Evolutionary conservation across 2,797 vertebrate species (phyloP), one percentile per base, ranked within the genome.

Genomic region (Alca torda): DNA sequence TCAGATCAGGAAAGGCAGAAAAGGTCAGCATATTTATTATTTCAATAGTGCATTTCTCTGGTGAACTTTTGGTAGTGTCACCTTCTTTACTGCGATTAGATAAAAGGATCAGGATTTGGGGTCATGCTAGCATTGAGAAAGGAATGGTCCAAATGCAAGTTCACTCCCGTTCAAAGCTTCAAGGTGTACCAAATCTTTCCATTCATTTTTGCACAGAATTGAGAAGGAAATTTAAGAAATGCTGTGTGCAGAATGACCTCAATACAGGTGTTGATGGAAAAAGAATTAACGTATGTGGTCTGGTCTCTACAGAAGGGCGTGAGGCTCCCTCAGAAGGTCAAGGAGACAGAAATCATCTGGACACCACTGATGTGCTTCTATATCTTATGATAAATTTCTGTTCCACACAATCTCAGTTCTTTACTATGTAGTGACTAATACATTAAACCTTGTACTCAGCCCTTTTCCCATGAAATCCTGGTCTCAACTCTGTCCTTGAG

Each of bases 11-110:
- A 20, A 57, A 90, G 74, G 48, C 4, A 88, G 85, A 88, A 96
- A 95, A 96, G 74, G 73, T 86, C 82, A 94, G 11, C 45, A 39
- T 72, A 69, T 78, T 88, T 86, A 45, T 88, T 57, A 59, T 73
- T 94, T 74, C 69, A 79, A 4, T 9, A 63, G 31, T 74, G 35
- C 7, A 14, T 90, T 93, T 87, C 48, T 73, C 23, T 57, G 20
- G 54, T 86, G 85, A 91, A 35, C 61, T 45, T 89, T 59, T 4
- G 13, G 51, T 28, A 73, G 85, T 23, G 39, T 39, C 70, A 43
- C 10, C 39, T 51, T 69, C 61, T 69, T 63, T 39, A 25, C 39
- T 23, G 43, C 3, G 8, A 26, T 61, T 35, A 84, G 13, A 57
- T 35, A 64, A 80, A 60, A 6, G 7, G n/a, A 51, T 65, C 16